Evolutionary conservation across 1,140 invertebrate genomes (phyloP).

Genomic region (Drosophila gunungcola): DNA sequence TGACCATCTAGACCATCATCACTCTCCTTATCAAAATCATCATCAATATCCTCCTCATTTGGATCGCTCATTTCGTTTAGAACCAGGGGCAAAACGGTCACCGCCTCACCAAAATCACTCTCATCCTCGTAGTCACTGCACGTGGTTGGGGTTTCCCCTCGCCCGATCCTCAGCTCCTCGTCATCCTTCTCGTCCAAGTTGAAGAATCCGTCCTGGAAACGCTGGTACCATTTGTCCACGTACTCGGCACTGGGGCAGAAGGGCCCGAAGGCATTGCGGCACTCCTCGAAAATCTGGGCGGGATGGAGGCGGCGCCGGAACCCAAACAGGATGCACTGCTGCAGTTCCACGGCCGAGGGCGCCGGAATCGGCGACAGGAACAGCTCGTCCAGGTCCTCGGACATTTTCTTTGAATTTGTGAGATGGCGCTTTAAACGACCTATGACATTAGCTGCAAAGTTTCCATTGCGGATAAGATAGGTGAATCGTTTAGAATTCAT

Average conservation of each 20-base stretch:
- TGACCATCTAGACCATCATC: conserved; percentile 55
- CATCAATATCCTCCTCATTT: conserved; percentile 21
- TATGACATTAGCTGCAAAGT: conserved; percentile 77
- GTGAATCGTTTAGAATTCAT: conserved; percentile 30
- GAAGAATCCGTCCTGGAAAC: conserved; percentile 70
- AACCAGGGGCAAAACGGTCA: conserved; percentile 33
- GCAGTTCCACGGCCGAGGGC: conserved; percentile 63
- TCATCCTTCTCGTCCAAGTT: conserved; percentile 57
- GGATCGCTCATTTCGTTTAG: conserved; percentile 26
- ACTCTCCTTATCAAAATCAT: conserved; percentile 37
- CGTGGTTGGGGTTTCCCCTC: conserved; percentile 65
- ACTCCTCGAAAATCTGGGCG: conserved; percentile 67
- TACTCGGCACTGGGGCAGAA: conserved; percentile 70
- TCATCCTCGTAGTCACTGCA: conserved; percentile 68
- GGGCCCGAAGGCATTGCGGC: conserved; percentile 66
- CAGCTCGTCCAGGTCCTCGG: conserved; percentile 75
- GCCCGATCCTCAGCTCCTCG: conserved; percentile 32
- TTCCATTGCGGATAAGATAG: conserved; percentile 30
- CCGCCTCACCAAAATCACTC: conserved; percentile 23
- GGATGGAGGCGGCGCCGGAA: conserved; percentile 72
- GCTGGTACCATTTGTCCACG: conserved; percentile 70
- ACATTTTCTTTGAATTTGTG: conserved; percentile 55
- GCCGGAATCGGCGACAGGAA: conserved; percentile 74
- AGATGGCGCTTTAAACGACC: conserved; percentile 64
- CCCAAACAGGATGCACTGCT: conserved; percentile 74